These are phyloP conservation scores for Lasius fuliginosus DNA, from an alignment of 2,888 invertebrate genomes.

Conservation along the genomic window DNA sequence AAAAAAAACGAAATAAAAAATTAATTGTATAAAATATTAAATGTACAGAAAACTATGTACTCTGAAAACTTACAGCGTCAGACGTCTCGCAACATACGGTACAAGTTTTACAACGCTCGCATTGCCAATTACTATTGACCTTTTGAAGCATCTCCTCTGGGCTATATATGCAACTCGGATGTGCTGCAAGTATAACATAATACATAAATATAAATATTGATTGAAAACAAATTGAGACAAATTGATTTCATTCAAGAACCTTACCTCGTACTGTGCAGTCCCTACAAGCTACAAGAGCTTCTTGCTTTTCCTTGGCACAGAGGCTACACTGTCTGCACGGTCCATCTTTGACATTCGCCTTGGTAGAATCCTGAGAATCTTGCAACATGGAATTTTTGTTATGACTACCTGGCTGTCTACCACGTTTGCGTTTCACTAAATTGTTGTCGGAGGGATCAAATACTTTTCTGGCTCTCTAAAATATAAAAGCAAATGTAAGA, in stretches of 20 bases:
- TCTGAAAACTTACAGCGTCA: constrained; percentile 89
- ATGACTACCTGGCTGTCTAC: constrained; percentile 89
- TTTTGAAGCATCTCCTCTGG: constrained; percentile 89
- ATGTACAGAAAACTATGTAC: not conserved
- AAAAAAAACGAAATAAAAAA: not conserved
- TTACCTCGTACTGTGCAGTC: constrained; percentile 91
- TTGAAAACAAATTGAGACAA: constrained; percentile 37
- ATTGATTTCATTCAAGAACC: constrained; percentile 41
- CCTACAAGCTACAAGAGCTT: constrained; percentile 90
- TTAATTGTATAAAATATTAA: not conserved
- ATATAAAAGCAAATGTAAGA: constrained; percentile 46
- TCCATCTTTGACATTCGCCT: constrained; percentile 79
- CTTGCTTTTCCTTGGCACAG: constrained; percentile 85
- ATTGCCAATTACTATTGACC: constrained; percentile 93
- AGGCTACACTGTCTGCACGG: constrained; percentile 83
- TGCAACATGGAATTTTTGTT: constrained; percentile 87
- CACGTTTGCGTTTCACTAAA: constrained; percentile 91
- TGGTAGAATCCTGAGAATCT: constrained; percentile 79
- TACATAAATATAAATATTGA: constrained; percentile 2
- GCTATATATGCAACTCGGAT: constrained; percentile 90
- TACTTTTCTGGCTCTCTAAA: constrained; percentile 93
- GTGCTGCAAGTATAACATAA: constrained; percentile 87
- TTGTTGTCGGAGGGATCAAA: constrained; percentile 95
- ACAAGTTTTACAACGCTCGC: constrained; percentile 96
- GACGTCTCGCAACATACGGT: constrained; percentile 93